Conservation (phyloP, 1,140 invertebrate genomes). For the Caenorhabditis elegans region DNA sequence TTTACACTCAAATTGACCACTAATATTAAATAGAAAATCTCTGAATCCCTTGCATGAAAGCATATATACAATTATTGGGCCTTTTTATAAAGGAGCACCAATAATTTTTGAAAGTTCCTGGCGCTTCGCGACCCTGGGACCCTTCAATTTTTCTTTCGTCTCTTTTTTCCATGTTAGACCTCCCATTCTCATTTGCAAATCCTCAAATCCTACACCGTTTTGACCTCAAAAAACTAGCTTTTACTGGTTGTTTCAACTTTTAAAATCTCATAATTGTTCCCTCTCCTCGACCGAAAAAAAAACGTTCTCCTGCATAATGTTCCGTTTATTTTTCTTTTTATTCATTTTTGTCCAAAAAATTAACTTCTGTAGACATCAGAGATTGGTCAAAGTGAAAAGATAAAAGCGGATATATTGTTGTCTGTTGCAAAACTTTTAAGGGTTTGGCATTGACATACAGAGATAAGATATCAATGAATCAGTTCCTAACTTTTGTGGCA, state of each 20-base stretch:
- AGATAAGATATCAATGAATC: neutral
- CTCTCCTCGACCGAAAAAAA: neutral
- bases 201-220: neutral
- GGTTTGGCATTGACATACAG: conserved; percentile 3
- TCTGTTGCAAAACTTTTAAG: neutral
- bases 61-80: no score
- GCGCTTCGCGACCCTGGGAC: no score
- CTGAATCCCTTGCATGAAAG: no score
- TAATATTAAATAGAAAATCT: no score
- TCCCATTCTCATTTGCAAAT: conserved; percentile 2
- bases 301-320: neutral
- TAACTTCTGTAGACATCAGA: neutral
- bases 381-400: neutral
- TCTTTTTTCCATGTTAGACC: neutral
- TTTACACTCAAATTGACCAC: no score
- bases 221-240: conserved; percentile 13
- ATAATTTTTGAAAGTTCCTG: no score
- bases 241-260: neutral
- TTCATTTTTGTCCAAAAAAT: no score
- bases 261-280: conserved; percentile 17
- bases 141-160: no score
- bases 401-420: neutral
- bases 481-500: neutral
- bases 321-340: neutral
- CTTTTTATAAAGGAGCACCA: no score